Evolutionary conservation across 2,797 vertebrate genomes (phyloP).

Genomic region (Brotula barbata): DNA sequence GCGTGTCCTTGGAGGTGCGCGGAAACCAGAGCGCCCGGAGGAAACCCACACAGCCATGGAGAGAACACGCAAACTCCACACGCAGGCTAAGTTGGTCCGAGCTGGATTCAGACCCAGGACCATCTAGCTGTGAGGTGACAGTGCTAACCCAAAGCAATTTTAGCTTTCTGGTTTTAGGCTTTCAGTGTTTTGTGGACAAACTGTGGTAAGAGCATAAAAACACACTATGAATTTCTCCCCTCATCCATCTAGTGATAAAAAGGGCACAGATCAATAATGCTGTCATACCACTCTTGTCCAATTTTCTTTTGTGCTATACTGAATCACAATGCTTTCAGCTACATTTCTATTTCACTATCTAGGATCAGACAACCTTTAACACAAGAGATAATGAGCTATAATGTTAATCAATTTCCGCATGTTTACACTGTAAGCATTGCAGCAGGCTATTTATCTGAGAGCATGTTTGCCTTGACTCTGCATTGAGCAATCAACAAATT

Average conservation of each 20-base stretch:
- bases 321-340: slow-evolving; percentile 22
- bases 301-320: slow-evolving; percentile 27
- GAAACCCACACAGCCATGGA: too few relatives aligned
- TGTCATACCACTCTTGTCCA: slow-evolving; percentile 41
- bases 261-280: slow-evolving; percentile 61
- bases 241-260: slow-evolving; percentile 54
- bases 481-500: slow-evolving; percentile 14
- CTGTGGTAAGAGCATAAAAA: slow-evolving; percentile 58
- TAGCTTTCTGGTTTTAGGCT: slow-evolving; percentile 39
- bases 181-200: slow-evolving; percentile 53
- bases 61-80: too few relatives aligned
- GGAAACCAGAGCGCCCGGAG: too few relatives aligned
- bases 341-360: slow-evolving; percentile 9
- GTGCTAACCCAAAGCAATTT: too few relatives aligned
- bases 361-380: slow-evolving; percentile 11
- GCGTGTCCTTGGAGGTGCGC: too few relatives aligned
- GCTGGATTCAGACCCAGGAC: too few relatives aligned
- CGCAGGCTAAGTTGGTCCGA: too few relatives aligned
- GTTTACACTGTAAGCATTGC: slow-evolving; percentile 22
- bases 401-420: slow-evolving; percentile 22
- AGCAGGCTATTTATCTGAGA: slow-evolving; percentile 23
- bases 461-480: slow-evolving; percentile 13
- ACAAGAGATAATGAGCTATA: slow-evolving; percentile 32
- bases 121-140: too few relatives aligned
- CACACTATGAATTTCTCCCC: slow-evolving; percentile 38